A percentile compares a stretch with the other conserved stretches of the same genome.
These are phyloP conservation scores for Gila robusta DNA, from an alignment of 2,797 vertebrate genomes.

Conservation along the genomic window DNA sequence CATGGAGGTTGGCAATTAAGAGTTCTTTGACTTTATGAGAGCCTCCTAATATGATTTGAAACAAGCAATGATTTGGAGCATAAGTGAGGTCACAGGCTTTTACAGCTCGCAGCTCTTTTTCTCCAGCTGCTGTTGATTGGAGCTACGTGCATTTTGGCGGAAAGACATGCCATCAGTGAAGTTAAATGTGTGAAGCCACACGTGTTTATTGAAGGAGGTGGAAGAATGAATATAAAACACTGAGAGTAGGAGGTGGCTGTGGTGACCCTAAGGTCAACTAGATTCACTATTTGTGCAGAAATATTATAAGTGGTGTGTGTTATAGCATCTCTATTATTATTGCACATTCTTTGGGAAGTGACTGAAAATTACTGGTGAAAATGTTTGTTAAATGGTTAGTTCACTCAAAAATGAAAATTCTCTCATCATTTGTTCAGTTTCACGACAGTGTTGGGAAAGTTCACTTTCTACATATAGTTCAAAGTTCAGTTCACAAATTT, in stretches of 20 bases:
- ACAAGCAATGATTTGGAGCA: conserved; percentile 31
- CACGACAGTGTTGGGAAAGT: no score
- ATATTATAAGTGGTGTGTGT: not conserved
- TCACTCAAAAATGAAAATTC: not conserved
- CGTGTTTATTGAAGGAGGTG: not conserved
- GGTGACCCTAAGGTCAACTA: conserved; percentile 1
- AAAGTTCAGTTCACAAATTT: no score
- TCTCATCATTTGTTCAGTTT: not conserved
- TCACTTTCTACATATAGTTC: no score
- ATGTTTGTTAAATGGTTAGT: not conserved
- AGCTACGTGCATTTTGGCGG: conserved; percentile 12
- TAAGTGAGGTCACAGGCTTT: conserved; percentile 36
- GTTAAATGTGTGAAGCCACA: not conserved
- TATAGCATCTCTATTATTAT: not conserved
- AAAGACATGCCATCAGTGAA: conserved; percentile 14
- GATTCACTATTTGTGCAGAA: not conserved
- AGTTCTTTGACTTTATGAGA: conserved; percentile 41
- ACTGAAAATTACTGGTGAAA: not conserved
- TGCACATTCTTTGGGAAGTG: not conserved
- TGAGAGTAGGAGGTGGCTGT: not conserved
- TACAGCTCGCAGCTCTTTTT: conserved; percentile 13
- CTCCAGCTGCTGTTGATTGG: not conserved
- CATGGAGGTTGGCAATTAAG: conserved; percentile 35
- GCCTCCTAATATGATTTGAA: conserved; percentile 51
- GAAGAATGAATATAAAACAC: conserved; percentile 18